Evolutionary conservation across 2,888 invertebrate genomes (phyloP).

Genomic region (Cosmopolites sordidus): DNA sequence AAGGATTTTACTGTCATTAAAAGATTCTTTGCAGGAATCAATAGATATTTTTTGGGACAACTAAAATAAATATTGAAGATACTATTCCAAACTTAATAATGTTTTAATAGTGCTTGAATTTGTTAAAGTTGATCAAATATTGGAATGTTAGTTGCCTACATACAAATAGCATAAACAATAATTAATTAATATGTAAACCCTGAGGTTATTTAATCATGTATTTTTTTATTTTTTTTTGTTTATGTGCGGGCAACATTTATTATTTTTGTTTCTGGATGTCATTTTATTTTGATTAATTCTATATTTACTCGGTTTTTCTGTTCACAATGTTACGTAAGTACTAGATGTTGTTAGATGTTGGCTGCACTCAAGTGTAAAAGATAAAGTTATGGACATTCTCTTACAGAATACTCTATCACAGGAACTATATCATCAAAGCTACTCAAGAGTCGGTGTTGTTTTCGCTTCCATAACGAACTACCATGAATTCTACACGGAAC

Average conservation of each 20-base stretch:
- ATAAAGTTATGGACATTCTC: constrained; percentile 33
- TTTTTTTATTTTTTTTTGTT: constrained; percentile 13
- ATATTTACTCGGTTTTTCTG: constrained; percentile 8
- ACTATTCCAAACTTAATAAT: no score
- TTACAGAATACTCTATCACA: constrained; percentile 60
- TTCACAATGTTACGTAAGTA: constrained; percentile 8
- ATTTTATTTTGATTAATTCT: constrained; percentile 8
- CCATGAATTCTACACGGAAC: constrained; percentile 89
- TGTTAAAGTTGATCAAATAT: no score
- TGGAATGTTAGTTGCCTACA: no score
- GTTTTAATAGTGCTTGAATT: no score
- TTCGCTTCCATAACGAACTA: constrained; percentile 93
- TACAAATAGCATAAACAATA: no score
- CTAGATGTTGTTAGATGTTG: constrained; percentile 34
- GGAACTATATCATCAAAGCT: constrained; percentile 92
- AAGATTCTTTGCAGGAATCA: no score
- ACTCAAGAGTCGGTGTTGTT: constrained; percentile 84
- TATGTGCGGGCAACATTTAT: constrained; percentile 38
- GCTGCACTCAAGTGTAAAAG: constrained; percentile 34
- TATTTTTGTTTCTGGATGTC: constrained; percentile 18
- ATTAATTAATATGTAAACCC: no score
- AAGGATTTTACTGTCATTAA: no score
- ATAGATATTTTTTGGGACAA: no score
- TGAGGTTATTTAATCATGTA: neutral
- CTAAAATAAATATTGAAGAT: no score